These are phyloP conservation scores for Callorhinus ursinus DNA, from an alignment of 2,113 vertebrate genomes.

Conservation along the genomic window DNA sequence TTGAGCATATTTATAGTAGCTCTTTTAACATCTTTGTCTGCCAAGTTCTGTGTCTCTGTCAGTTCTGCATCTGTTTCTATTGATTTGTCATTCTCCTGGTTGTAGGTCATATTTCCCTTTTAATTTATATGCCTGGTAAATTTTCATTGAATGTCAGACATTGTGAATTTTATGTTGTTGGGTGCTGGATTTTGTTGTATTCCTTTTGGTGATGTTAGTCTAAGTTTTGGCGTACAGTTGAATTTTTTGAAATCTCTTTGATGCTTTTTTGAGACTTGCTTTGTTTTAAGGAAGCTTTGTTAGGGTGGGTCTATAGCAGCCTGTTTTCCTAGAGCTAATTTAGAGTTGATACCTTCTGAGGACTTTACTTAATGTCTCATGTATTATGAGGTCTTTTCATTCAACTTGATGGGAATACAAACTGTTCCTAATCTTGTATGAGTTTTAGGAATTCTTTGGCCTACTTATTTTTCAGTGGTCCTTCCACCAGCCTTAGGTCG, in stretches of 20 bases:
- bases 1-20: background rate
- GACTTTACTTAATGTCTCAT: background rate
- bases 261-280: background rate
- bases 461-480: background rate
- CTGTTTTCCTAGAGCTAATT: slow-evolving; percentile 11
- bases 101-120: background rate
- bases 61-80: slow-evolving; percentile 24
- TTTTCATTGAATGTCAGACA: background rate
- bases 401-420: background rate
- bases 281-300: slow-evolving; percentile 43
- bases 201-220: slow-evolving; percentile 26
- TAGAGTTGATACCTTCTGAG: slow-evolving; percentile 16
- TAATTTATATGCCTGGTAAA: background rate
- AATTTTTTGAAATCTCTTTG: background rate
- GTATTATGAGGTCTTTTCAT: background rate
- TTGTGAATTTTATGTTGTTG: background rate
- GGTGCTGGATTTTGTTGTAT: background rate
- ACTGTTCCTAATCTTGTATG: background rate
- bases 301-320: background rate
- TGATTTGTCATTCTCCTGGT: slow-evolving; percentile 1
- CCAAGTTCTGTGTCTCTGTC: background rate
- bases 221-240: background rate
- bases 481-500: background rate
- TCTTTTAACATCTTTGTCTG: background rate
- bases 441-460: slow-evolving; percentile 13